Evolutionary conservation across 2,113 vertebrate species (phyloP).

Genomic region (Phalacrocorax carbo): DNA sequence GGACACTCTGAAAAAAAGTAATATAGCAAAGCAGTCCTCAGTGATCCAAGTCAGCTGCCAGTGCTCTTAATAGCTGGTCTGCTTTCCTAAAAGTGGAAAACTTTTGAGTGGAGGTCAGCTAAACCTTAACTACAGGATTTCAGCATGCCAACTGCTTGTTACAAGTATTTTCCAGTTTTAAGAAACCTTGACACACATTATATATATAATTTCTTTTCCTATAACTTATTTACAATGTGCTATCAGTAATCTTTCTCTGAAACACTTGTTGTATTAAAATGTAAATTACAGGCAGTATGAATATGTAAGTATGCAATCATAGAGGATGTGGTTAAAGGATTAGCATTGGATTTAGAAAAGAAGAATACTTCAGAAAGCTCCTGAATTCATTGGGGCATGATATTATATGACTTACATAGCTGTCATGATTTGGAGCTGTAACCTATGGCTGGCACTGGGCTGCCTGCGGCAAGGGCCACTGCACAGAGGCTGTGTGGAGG

Average conservation of each 20-base stretch:
- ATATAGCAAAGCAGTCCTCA: background rate
- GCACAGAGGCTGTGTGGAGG: fast-evolving
- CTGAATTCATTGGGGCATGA: background rate
- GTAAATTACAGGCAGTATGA: background rate
- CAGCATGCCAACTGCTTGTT: background rate
- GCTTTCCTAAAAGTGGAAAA: background rate
- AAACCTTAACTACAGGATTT: background rate
- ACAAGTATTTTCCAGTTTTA: background rate
- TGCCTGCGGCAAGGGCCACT: background rate
- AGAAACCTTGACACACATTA: background rate
- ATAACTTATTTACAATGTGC: background rate
- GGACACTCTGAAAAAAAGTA: constrained; percentile 82
- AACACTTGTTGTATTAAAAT: background rate
- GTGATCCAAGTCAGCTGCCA: background rate
- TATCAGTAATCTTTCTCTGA: background rate
- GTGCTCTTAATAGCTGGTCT: background rate
- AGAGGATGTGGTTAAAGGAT: background rate
- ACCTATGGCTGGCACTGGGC: fast-evolving
- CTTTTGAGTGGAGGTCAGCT: background rate
- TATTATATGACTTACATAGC: background rate
- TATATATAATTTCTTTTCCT: background rate
- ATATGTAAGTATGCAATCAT: background rate
- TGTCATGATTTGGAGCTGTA: background rate
- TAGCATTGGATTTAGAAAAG: background rate
- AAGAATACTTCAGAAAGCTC: background rate